Percentiles rank a stretch among this genome's conserved stretches.
Conservation (phyloP, 2,797 vertebrate species). For the Tapirus indicus region DNA sequence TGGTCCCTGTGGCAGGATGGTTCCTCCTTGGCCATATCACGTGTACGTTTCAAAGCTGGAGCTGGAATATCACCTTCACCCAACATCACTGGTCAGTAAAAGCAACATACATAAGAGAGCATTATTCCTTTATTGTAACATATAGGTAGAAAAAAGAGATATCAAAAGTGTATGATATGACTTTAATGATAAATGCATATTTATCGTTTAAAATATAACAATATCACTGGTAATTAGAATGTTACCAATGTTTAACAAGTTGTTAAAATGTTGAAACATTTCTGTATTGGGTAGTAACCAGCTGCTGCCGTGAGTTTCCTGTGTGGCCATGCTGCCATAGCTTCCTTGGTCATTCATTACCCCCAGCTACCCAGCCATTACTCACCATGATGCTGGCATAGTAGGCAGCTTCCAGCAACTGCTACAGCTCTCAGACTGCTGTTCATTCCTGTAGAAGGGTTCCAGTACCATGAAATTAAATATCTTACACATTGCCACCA, state of each 20-base stretch:
- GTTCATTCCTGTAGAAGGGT: not conserved
- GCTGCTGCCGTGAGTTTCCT: not conserved
- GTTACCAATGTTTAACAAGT: no score
- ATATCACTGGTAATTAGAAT: not conserved
- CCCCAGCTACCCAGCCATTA: no score
- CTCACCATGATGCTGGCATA: not conserved
- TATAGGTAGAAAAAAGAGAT: constrained; percentile 33
- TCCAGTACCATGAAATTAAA: not conserved
- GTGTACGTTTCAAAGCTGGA: not conserved
- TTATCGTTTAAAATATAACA: not conserved
- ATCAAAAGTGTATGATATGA: not conserved
- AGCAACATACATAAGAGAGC: not conserved
- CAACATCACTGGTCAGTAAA: not conserved
- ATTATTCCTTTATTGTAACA: not conserved
- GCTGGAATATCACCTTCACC: not conserved
- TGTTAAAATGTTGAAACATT: not conserved
- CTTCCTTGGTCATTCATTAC: not conserved
- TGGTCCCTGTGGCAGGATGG: not conserved
- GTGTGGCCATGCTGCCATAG: not conserved
- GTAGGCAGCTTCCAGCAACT: not conserved
- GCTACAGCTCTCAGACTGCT: not conserved
- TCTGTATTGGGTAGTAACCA: not conserved
- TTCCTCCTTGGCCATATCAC: not conserved
- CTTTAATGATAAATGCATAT: not conserved
- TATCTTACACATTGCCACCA: not conserved